Evolutionary conservation across 2,113 vertebrate genomes (phyloP).

Genomic region (Okapia johnstoni): DNA sequence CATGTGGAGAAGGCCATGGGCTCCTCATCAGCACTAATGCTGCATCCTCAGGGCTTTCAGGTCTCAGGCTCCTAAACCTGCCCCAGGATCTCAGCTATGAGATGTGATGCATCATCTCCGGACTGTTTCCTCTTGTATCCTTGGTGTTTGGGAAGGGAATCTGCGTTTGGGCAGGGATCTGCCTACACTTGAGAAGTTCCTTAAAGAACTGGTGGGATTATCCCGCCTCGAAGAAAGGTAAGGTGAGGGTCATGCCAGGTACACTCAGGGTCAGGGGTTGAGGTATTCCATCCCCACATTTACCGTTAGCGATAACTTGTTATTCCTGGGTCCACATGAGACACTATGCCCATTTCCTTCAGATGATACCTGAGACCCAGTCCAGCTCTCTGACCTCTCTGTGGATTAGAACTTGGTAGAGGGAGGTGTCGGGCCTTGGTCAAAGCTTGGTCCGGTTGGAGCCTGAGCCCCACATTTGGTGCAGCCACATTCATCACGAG

Average conservation of each 20-base stretch:
- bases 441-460: background rate
- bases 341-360: background rate
- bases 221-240: background rate
- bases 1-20: background rate
- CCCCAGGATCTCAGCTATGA: background rate
- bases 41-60: background rate
- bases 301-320: background rate
- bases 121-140: background rate
- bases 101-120: background rate
- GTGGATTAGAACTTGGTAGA: background rate
- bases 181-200: background rate
- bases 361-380: background rate
- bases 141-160: background rate
- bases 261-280: accelerated
- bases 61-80: background rate
- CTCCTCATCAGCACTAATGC: accelerated
- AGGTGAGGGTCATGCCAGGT: background rate
- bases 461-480: background rate
- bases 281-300: background rate
- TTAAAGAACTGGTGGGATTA: background rate
- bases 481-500: background rate
- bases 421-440: background rate
- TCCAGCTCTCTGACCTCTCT: background rate
- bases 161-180: background rate
- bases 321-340: too few species aligned